phyloP scores from a whole-genome alignment of 2,888 invertebrate genomes.

The Noctua fimbriata region DNA sequence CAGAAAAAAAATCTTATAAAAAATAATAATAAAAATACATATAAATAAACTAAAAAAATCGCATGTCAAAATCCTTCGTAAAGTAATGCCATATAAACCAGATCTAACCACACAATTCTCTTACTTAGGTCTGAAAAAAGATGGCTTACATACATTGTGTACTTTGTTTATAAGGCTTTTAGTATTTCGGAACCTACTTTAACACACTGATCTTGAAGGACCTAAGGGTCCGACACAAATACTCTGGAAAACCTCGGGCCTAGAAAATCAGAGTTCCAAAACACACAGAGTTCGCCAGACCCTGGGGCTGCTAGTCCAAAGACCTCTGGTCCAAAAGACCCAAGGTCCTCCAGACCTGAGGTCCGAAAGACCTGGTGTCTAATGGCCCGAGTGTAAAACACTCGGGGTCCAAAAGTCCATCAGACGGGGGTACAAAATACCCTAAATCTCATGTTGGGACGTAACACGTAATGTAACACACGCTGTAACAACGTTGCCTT shows the following conservation, averaged over 20 bases:
- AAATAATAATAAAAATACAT: background rate
- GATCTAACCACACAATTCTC: background rate
- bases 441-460: no score
- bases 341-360: background rate
- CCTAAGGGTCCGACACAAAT: background rate
- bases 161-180: background rate
- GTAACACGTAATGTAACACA: no score
- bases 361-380: no score
- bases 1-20: background rate
- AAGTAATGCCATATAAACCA: background rate
- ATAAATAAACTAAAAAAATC: conserved; percentile 7
- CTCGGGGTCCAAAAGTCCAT: background rate
- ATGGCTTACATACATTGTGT: background rate
- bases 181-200: background rate
- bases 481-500: no score
- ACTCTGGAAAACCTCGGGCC: background rate
- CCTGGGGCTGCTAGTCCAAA: background rate
- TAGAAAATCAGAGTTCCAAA: background rate
- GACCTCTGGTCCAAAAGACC: no score
- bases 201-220: background rate
- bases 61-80: conserved; percentile 37
- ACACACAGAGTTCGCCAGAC: background rate
- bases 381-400: no score
- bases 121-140: background rate
- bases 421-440: background rate